Base-by-base conservation (phyloP, 2,888 invertebrate species). In the Acheta domesticus region DNA sequence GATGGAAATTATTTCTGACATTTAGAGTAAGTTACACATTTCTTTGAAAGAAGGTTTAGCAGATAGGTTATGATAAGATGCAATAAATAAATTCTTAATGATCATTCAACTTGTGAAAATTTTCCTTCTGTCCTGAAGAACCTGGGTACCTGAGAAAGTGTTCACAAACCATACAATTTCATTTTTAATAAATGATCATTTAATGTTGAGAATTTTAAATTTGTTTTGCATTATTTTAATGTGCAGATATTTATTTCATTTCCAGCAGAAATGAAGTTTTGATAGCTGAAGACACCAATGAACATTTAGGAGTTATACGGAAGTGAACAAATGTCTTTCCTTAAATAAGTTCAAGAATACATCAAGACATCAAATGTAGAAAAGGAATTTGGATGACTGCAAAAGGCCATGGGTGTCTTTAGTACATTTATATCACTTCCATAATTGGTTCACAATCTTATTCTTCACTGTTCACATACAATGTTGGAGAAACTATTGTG, bases 341-440 rank as follows among this genome's bases (percentile, higher is more conserved):
- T 23, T 23, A 50, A 19, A 48, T 49, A 16, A 77, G 21, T 36
- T 49, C 11, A 48, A 50, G 77, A 77, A 77, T 20, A 74, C 49
- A 79, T 14, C 49, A 77, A 76, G 74, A 80, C 73, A 23, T 23
- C 75, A 80, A 78, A 75, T 49, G 49, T 62, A 23, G 73, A 21
- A 73, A 78, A 81, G 81, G 81, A 81, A 79, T 81, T 81, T 81
- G 81, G 81, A 81, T 81, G 81, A 81, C 78, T 75, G 62, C 78
- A 75, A 76, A 80, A 77, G 76, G 78, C 79, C 81, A 79, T 78
- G 79, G 79, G 62, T 50, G 78, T 19, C 14, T 75, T 49, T 48
- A 75, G 73, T 77, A 79, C 75, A 76, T 80, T 76, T 78, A 76
- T 80, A 75, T 49, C 80, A 80, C 75, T 79, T 80, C 79, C 50